Conservation (phyloP, 1,140 invertebrate species). For the Hydropsyche tenuis region DNA sequence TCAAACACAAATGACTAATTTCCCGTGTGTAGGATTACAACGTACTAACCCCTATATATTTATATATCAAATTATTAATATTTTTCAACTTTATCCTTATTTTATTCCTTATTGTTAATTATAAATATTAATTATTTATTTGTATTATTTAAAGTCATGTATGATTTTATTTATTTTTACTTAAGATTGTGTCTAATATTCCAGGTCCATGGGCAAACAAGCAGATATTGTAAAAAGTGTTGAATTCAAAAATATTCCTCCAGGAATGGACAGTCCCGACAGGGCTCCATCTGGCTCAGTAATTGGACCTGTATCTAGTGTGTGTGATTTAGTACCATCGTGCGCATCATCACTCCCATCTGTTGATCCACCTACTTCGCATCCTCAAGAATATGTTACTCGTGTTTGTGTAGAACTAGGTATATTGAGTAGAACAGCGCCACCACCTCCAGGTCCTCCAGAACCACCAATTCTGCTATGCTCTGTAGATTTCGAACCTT, state of each 20-base stretch:
- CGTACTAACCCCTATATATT: too few relatives aligned
- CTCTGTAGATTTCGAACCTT: slow-evolving; percentile 57
- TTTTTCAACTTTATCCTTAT: too few relatives aligned
- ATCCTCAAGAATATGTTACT: slow-evolving; percentile 56
- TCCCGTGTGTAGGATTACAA: too few relatives aligned
- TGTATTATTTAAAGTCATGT: neutral
- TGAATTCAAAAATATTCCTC: slow-evolving; percentile 56
- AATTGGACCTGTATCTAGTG: slow-evolving; percentile 52
- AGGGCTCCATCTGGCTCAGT: slow-evolving; percentile 51
- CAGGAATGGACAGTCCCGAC: slow-evolving; percentile 52
- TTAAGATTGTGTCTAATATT: slow-evolving; percentile 12
- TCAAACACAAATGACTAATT: too few relatives aligned
- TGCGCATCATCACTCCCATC: slow-evolving; percentile 40
- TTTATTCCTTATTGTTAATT: neutral
- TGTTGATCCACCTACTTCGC: slow-evolving; percentile 43
- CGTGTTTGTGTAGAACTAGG: slow-evolving; percentile 58
- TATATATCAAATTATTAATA: too few relatives aligned
- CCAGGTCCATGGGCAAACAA: slow-evolving; percentile 53
- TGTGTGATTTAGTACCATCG: slow-evolving; percentile 59
- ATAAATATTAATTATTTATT: slow-evolving; percentile 22
- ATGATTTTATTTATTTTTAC: neutral
- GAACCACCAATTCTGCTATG: slow-evolving; percentile 54
- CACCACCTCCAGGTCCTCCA: slow-evolving; percentile 51
- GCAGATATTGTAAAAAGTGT: slow-evolving; percentile 61
- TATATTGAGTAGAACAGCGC: slow-evolving; percentile 52